These are phyloP conservation scores for Acrocyrtus sp. DNA, from an alignment of 2,888 invertebrate species.

Conservation along the genomic window DNA sequence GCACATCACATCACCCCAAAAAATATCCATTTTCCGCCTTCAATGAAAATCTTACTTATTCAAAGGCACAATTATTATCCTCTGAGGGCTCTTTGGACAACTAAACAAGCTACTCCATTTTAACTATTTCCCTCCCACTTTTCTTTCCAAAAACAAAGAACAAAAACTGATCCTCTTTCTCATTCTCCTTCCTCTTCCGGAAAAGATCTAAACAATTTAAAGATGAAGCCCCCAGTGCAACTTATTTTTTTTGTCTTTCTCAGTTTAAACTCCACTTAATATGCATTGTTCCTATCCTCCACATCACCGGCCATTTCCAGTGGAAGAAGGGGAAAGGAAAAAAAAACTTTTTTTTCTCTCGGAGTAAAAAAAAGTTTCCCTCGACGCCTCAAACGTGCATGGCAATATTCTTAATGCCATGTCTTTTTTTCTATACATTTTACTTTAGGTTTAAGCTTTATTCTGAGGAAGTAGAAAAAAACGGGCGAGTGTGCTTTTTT, in stretches of 20 bases:
- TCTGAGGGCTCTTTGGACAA: conserved; percentile 2
- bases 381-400: too few species aligned
- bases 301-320: background rate
- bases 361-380: background rate
- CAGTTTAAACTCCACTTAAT: background rate
- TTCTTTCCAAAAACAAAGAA: background rate
- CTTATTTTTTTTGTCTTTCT: background rate
- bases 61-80: conserved; percentile 38
- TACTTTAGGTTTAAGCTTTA: too few species aligned
- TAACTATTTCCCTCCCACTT: too few species aligned
- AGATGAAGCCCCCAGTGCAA: background rate
- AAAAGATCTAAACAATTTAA: background rate
- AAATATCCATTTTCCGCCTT: too few species aligned
- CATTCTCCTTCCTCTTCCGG: too few species aligned
- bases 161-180: background rate
- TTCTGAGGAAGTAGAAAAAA: too few species aligned
- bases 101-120: background rate
- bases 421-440: too few species aligned
- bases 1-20: too few species aligned
- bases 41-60: conserved; percentile 38
- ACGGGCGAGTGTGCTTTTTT: too few species aligned
- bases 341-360: too few species aligned
- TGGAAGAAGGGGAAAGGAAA: too few species aligned
- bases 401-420: too few species aligned
- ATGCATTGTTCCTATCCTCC: background rate